These are phyloP conservation scores for Ptychoptera albimana DNA, from an alignment of 2,888 invertebrate species.

Conservation along the genomic window DNA sequence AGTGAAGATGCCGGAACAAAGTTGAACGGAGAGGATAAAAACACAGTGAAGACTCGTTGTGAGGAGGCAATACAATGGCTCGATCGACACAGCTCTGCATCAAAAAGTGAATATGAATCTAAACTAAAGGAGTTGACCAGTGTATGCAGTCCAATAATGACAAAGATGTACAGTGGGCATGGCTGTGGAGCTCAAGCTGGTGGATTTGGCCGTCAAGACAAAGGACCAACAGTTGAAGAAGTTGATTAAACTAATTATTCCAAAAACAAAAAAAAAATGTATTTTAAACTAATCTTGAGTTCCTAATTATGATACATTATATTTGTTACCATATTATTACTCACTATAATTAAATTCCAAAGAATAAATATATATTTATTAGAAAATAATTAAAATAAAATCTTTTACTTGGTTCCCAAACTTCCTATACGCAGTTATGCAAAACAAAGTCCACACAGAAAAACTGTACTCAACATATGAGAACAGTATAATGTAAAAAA, in stretches of 20 bases:
- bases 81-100: constrained; percentile 53
- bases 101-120: constrained; percentile 53
- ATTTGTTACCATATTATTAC: too few relatives aligned
- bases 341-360: too few relatives aligned
- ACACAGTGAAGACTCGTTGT: constrained; percentile 39
- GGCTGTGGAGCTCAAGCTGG: constrained; percentile 37
- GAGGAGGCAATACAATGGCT: constrained; percentile 48
- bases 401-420: too few relatives aligned
- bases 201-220: too few relatives aligned
- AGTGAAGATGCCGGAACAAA: constrained; percentile 41
- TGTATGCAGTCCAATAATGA: constrained; percentile 56
- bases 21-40: constrained; percentile 43
- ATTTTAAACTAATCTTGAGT: not conserved
- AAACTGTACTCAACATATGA: too few relatives aligned
- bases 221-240: constrained; percentile 33
- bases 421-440: too few relatives aligned
- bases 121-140: constrained; percentile 52
- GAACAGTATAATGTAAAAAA: too few relatives aligned
- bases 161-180: constrained; percentile 48
- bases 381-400: too few relatives aligned
- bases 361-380: too few relatives aligned
- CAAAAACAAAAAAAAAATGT: too few relatives aligned
- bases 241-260: constrained; percentile 22
- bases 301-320: too few relatives aligned
- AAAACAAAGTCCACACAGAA: too few relatives aligned